phyloP scores from a whole-genome alignment of 2,888 invertebrate genomes.

The Tetragnatha montana region DNA sequence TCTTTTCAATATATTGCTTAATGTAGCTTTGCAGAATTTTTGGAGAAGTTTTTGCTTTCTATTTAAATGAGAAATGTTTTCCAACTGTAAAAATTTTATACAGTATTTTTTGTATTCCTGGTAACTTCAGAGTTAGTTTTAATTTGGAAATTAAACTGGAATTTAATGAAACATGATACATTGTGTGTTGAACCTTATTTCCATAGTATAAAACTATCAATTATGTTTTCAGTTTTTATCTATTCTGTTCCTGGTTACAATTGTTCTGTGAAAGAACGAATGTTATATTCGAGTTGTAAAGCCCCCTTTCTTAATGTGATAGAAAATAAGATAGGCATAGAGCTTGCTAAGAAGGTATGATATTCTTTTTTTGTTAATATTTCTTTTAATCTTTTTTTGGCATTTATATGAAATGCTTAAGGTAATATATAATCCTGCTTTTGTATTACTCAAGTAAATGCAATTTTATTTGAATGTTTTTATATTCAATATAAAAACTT shows the following conservation, averaged over 20 bases:
- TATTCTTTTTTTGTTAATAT: neutral
- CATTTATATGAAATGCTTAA: too few species aligned
- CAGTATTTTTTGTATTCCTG: too few species aligned
- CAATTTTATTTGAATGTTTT: too few species aligned
- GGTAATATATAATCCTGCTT: too few species aligned
- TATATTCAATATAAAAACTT: too few species aligned
- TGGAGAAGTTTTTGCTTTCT: conserved; percentile 3
- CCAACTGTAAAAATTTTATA: neutral
- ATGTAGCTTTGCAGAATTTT: too few species aligned
- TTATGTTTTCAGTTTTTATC: conserved; percentile 84
- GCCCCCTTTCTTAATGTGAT: conserved; percentile 90
- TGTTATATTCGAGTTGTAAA: conserved; percentile 99
- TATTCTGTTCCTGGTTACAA: conserved; percentile 99
- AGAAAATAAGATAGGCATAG: conserved; percentile 84
- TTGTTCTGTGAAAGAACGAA: conserved; percentile 96
- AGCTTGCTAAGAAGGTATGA: conserved; percentile 89
- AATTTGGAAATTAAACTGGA: conserved; percentile 38
- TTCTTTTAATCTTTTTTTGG: too few species aligned
- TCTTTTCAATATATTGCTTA: too few species aligned
- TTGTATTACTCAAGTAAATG: too few species aligned
- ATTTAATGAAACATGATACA: neutral
- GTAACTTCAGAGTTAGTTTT: too few species aligned
- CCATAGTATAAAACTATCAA: too few species aligned
- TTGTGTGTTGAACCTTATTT: too few species aligned
- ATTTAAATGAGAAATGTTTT: conserved; percentile 17